Evolutionary conservation across 2,113 vertebrate species (phyloP).

Genomic region (Calonectris borealis): DNA sequence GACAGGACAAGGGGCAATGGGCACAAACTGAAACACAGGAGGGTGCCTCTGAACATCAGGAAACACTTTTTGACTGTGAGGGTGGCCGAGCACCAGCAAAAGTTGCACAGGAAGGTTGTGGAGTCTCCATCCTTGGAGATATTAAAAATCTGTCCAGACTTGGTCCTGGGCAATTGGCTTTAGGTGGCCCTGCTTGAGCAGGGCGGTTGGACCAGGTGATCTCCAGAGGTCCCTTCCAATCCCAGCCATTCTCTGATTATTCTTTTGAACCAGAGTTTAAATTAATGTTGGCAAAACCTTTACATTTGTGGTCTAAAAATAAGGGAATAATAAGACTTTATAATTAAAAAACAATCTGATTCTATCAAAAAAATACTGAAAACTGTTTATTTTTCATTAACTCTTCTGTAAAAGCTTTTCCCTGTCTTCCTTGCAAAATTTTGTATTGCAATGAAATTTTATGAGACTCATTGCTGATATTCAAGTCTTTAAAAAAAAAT

Average conservation of each 20-base stretch:
- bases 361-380: not conserved
- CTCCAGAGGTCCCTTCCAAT: not conserved
- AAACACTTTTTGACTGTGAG: not conserved
- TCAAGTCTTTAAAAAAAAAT: not conserved
- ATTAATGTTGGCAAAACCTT: not conserved
- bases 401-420: not conserved
- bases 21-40: not conserved
- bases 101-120: not conserved
- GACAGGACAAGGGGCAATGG: not conserved
- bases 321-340: not conserved
- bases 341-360: not conserved
- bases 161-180: rapidly evolving
- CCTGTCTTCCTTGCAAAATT: not conserved
- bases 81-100: rapidly evolving
- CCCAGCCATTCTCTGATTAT: not conserved
- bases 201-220: rapidly evolving
- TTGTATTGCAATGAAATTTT: not conserved
- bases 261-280: not conserved
- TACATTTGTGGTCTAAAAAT: not conserved
- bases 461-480: not conserved
- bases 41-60: not conserved
- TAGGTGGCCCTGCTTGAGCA: not conserved
- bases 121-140: not conserved
- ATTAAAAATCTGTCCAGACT: not conserved
- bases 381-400: not conserved